phyloP scores from a whole-genome alignment of 2,888 invertebrate species.

The Athalia circularis region DNA sequence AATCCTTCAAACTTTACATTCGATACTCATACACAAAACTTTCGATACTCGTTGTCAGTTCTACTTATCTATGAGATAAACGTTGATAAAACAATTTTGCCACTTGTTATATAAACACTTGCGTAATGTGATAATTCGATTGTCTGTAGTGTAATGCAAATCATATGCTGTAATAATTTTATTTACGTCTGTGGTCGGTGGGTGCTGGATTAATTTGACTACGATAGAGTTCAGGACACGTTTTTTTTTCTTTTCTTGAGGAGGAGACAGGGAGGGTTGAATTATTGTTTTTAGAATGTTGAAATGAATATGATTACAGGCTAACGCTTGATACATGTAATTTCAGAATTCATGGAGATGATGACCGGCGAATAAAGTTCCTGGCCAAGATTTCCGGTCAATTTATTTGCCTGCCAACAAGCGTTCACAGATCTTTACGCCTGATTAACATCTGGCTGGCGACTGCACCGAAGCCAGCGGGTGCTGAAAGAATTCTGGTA shows the following conservation, averaged over 20 bases:
- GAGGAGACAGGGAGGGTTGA: too few species aligned
- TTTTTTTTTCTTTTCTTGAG: too few species aligned
- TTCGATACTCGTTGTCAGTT: too few species aligned
- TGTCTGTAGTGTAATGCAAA: neutral
- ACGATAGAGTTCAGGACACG: too few species aligned
- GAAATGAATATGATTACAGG: conserved; percentile 19
- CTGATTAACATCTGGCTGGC: conserved; percentile 28
- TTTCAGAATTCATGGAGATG: conserved; percentile 95
- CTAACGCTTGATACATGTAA: conserved; percentile 53
- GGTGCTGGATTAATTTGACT: too few species aligned
- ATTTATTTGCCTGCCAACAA: conserved; percentile 43
- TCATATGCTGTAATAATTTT: too few species aligned
- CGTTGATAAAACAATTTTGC: neutral
- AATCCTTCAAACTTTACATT: neutral
- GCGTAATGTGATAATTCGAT: neutral
- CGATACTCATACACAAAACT: too few species aligned
- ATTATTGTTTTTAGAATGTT: neutral
- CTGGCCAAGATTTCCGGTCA: conserved; percentile 31
- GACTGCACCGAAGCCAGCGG: conserved; percentile 8
- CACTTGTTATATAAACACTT: conserved; percentile 1
- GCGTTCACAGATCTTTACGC: conserved; percentile 43
- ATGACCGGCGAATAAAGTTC: conserved; percentile 89
- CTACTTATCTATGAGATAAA: too few species aligned
- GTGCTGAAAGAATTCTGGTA: conserved; percentile 6
- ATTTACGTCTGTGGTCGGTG: too few species aligned